Conservation (phyloP, 2,113 vertebrate genomes). For the Brachypteracias leptosomus region DNA sequence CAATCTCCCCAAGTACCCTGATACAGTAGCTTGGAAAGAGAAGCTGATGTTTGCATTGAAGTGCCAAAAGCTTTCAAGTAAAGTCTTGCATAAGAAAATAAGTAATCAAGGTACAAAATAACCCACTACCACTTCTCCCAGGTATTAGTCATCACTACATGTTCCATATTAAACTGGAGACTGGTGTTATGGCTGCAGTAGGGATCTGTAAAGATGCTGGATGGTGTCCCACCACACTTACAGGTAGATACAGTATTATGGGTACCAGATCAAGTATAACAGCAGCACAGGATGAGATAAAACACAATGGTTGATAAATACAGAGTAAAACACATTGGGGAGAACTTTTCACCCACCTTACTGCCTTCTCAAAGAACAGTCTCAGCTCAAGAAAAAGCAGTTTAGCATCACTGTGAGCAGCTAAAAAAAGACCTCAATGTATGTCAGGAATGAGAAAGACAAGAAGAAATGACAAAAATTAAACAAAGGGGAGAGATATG, state of each 20-base stretch:
- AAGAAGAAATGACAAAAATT: background rate
- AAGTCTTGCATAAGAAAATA: background rate
- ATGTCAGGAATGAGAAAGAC: background rate
- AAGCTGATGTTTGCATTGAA: background rate
- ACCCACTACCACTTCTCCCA: too few species aligned
- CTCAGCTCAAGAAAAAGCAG: background rate
- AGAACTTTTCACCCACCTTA: background rate
- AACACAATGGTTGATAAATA: background rate
- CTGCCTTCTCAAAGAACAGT: background rate
- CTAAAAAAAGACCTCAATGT: background rate
- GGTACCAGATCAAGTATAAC: background rate
- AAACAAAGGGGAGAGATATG: background rate
- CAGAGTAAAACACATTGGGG: background rate
- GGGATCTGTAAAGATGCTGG: accelerated
- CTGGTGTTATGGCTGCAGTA: background rate
- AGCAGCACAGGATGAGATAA: accelerated
- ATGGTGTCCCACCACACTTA: background rate
- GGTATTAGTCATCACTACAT: accelerated
- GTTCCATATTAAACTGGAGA: accelerated
- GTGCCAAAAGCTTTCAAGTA: background rate
- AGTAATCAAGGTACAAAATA: background rate
- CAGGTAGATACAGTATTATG: background rate
- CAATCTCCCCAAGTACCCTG: background rate
- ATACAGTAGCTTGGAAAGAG: background rate
- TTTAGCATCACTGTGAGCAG: background rate